Base-by-base conservation (phyloP, 2,888 invertebrate genomes). In the Torymus aiolomorphi region DNA sequence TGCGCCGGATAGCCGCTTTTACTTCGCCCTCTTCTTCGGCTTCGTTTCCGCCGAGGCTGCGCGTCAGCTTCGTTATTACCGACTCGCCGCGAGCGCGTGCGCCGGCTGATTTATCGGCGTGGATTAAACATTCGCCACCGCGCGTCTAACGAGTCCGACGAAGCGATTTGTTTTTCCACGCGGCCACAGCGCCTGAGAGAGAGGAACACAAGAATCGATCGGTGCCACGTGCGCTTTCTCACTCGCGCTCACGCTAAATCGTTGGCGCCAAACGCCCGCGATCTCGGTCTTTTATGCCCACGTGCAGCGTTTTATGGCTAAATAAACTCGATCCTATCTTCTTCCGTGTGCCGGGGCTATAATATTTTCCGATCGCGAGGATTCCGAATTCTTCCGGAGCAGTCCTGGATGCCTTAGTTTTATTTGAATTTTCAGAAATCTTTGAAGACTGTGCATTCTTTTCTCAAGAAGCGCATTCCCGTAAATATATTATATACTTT, bases 111-210 rank as follows among this genome's bases (percentile, higher is more conserved):
- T 86, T 85, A 86, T 85, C 84, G 83, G 83, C 83, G 81, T 74
- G 85, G 83, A 84, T 86, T 83, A 84, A 86, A 84, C 84, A 85
- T 85, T 84, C 83, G 84, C 84, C 83, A 82, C 80, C 77, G 76
- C 72, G 77, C 81, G 82, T 76, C 72, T 82, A 82, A 81, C 83
- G 80, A 79, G 81, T 81, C 84, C 82, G 81, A 76, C 82, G 80
- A 82, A 83, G 82, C 81, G 83, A 82, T 84, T 82, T 82, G 80
- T 82, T 78, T 80, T 80, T 82, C 72, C 63, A 54, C 13, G 20
- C 54, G 20, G 20, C 16, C 12, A 24, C 10, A 59, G 16, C 13
- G 14, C 5, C 52, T 4, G 31, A 56, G 66, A 13, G 61, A 65
- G 65, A 62, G 57, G 59, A 52, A 65, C 42, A 42, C 5, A 14